These are phyloP conservation scores for Sebastes vulpes DNA, from an alignment of 2,797 vertebrate species.

Conservation along the genomic window DNA sequence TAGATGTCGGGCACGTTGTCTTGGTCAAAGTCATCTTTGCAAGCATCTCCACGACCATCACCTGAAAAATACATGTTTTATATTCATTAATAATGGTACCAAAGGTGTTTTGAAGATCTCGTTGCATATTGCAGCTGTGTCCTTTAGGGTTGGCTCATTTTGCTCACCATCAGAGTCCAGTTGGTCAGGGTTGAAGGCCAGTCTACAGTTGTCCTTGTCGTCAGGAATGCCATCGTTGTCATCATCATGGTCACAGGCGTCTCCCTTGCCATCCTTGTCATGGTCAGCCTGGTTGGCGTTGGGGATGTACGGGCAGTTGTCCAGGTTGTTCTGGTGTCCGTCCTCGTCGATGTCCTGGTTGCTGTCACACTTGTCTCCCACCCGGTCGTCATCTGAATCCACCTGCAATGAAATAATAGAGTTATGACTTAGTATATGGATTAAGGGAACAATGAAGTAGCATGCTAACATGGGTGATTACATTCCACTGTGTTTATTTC, in stretches of 20 bases:
- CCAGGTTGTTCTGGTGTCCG: conserved; percentile 98
- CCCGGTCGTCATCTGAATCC: conserved; percentile 94
- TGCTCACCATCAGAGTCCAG: conserved; percentile 92
- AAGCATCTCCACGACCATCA: conserved; percentile 96
- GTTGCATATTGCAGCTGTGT: not conserved
- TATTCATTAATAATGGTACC: not conserved
- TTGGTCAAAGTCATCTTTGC: conserved; percentile 97
- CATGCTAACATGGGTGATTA: not conserved
- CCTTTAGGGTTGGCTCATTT: not conserved
- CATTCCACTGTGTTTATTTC: not conserved
- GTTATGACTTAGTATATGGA: not conserved
- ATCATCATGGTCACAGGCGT: conserved; percentile 96
- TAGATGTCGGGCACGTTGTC: conserved; percentile 95
- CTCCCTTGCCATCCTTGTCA: conserved; percentile 97
- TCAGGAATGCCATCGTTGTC: conserved; percentile 97
- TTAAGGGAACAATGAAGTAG: not conserved
- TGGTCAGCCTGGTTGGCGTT: conserved; percentile 98
- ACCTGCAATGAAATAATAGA: conserved; percentile 77
- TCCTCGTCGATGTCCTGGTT: conserved; percentile 99
- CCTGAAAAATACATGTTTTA: conserved; percentile 74
- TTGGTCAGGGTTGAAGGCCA: conserved; percentile 94
- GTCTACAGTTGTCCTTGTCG: conserved; percentile 96
- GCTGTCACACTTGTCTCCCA: conserved; percentile 96
- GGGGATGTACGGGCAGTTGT: conserved; percentile 98
- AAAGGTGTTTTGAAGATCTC: not conserved